Evolutionary conservation across 30 jellyfish, hydroid and myxozoan species (phyloP).

Genomic region (Turritopsis rubra): DNA sequence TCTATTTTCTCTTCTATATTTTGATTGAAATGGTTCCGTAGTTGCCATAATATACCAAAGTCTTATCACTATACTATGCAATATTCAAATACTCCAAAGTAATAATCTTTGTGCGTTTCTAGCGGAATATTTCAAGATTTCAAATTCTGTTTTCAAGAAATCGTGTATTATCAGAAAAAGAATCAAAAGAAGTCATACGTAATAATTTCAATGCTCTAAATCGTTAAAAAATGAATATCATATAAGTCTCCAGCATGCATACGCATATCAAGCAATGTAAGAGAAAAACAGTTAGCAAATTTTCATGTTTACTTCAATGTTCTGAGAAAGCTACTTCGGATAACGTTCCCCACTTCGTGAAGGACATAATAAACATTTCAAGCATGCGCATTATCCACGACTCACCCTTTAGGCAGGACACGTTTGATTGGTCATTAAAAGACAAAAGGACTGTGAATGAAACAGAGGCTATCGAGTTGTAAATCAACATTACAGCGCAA

Average conservation of each 20-base stretch:
- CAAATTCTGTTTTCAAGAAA: neutral
- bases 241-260: neutral
- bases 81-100: neutral
- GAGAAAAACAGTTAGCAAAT: neutral
- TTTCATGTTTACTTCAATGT: slow-evolving; percentile 12
- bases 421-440: slow-evolving; percentile 53
- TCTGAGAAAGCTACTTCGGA: slow-evolving; percentile 2
- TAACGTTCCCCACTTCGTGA: slow-evolving; percentile 31
- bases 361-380: slow-evolving; percentile 34
- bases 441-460: slow-evolving; percentile 13
- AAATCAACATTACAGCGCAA: neutral
- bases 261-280: neutral
- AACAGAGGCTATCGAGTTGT: neutral
- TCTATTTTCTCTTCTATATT: slow-evolving; percentile 19
- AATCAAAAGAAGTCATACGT: neutral
- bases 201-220: neutral
- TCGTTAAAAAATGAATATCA: neutral
- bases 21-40: slow-evolving; percentile 31
- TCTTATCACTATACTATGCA: neutral
- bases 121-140: neutral
- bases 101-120: neutral
- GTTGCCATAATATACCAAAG: neutral
- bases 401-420: slow-evolving; percentile 80
- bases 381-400: slow-evolving; percentile 93
- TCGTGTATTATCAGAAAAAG: neutral